A percentile compares a stretch with the other conserved stretches of the same genome.
Conservation (phyloP, 2,888 invertebrate species). For the Tetheella fluctuosa region DNA sequence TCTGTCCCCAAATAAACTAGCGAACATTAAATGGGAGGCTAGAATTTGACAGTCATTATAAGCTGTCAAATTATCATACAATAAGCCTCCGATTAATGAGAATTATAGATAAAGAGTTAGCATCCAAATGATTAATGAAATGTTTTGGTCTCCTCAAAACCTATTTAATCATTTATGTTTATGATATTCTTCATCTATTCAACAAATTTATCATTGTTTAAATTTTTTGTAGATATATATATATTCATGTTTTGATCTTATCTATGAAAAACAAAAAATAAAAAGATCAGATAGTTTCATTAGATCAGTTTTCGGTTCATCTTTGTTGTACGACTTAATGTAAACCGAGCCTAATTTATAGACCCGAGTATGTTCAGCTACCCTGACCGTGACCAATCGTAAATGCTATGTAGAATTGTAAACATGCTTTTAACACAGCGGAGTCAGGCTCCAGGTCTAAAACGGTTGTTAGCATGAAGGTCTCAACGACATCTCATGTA, state of each 20-base stretch:
- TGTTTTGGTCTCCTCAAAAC: neutral
- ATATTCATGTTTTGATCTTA: too few relatives aligned
- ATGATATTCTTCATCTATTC: too few relatives aligned
- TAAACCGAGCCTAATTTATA: constrained; percentile 3
- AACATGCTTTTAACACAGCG: neutral
- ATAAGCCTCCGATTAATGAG: constrained; percentile 53
- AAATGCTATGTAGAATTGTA: constrained; percentile 1
- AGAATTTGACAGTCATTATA: constrained; percentile 53
- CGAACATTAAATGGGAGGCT: constrained; percentile 68
- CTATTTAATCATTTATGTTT: too few relatives aligned
- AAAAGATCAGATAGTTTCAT: neutral
- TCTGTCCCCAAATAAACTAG: constrained; percentile 54
- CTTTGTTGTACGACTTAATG: constrained; percentile 1
- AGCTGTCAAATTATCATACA: constrained; percentile 72
- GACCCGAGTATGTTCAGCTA: neutral
- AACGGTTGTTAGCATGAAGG: constrained; percentile 47
- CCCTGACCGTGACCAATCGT: neutral
- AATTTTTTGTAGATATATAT: too few relatives aligned
- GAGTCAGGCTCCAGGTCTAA: constrained; percentile 24
- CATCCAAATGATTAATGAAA: neutral
- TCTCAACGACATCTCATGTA: constrained; percentile 47
- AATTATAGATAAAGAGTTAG: constrained; percentile 24
- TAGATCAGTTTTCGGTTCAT: neutral
- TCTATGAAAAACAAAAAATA: too few relatives aligned
- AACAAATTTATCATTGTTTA: too few relatives aligned